Conservation (phyloP, 35 echinoderm and acorn worm genomes). For the Eucidaris tribuloides region DNA sequence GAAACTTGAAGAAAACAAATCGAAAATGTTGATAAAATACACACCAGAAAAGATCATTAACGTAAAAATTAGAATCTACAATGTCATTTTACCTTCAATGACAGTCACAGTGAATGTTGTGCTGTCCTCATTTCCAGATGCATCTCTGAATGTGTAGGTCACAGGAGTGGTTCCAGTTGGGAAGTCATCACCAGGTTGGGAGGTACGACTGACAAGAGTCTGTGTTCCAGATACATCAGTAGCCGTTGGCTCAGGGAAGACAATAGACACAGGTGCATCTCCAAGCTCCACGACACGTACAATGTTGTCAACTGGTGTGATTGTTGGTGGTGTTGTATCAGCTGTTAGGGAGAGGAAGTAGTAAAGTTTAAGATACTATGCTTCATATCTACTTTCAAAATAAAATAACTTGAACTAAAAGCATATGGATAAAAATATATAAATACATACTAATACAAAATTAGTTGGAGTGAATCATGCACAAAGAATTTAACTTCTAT, state of each 20-base stretch:
- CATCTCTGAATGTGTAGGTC: not conserved
- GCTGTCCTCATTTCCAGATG: not conserved
- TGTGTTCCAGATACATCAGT: constrained; percentile 62
- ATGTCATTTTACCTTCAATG: not conserved
- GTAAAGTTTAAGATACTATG: not conserved
- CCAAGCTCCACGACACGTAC: not conserved
- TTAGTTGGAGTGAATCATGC: not conserved
- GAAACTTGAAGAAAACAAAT: not conserved
- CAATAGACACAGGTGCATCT: not conserved
- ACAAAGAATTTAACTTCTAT: no score
- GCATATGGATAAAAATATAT: not conserved
- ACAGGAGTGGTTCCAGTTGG: not conserved
- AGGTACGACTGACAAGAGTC: not conserved
- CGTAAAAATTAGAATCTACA: not conserved
- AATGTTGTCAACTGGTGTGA: not conserved
- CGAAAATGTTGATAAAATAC: not conserved
- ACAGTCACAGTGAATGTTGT: not conserved
- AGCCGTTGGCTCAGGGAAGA: constrained; percentile 28
- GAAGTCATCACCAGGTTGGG: not conserved
- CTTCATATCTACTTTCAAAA: not conserved
- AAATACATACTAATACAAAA: not conserved
- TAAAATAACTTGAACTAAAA: not conserved
- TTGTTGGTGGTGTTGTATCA: constrained; percentile 7
- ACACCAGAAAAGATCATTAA: not conserved
- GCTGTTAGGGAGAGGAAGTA: not conserved